Evolutionary conservation across 2,888 invertebrate species (phyloP).

Genomic region (Acholoe squamosa): DNA sequence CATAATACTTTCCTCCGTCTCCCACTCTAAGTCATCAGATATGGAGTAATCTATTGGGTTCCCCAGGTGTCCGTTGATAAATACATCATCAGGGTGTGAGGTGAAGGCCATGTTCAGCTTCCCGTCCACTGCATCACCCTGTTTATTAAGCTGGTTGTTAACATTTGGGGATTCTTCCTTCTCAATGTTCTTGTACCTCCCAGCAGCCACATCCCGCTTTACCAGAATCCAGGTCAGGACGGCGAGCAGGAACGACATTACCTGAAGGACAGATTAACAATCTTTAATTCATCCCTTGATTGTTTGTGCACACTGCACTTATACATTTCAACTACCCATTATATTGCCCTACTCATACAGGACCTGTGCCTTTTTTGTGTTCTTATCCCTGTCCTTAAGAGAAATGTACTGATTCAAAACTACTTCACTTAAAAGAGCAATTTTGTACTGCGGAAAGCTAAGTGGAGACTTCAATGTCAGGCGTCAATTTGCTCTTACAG

Average conservation of each 20-base stretch:
- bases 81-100: neutral
- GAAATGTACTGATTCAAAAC: too few species aligned
- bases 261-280: slow-evolving; percentile 46
- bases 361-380: too few species aligned
- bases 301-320: neutral
- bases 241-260: slow-evolving; percentile 24
- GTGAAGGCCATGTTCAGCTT: neutral
- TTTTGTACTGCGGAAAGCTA: too few species aligned
- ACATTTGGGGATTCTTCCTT: neutral
- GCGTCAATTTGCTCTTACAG: too few species aligned
- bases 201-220: neutral
- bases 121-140: neutral
- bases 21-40: neutral
- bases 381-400: too few species aligned
- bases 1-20: neutral
- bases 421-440: too few species aligned
- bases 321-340: neutral
- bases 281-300: neutral
- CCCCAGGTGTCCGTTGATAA: neutral
- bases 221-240: slow-evolving; percentile 55
- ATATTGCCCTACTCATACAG: too few species aligned
- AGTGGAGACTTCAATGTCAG: too few species aligned
- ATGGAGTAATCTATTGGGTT: neutral
- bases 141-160: too few species aligned
- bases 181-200: neutral